Evolutionary conservation across 2,888 invertebrate genomes (phyloP), one percentile per base, ranked within the genome.

Genomic region (Pandemis cinnamomeana): DNA sequence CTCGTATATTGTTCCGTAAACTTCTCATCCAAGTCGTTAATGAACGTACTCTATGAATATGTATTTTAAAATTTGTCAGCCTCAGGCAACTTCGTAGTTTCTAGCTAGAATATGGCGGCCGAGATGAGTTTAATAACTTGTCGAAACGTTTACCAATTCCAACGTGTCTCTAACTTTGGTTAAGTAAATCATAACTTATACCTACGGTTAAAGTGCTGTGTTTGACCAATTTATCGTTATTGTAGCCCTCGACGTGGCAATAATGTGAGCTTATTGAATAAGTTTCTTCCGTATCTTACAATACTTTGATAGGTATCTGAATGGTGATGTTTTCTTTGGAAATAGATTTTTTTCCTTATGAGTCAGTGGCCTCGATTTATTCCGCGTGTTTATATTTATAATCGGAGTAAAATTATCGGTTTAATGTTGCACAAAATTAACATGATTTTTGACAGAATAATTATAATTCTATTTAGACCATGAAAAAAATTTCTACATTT

Each of bases 171-270:
- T 46, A 74, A 74, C 67, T 74, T 74, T 55, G 44, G 20, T 13
- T 71, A 74, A 74, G 51, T 66, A 55, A 67, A 70, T 74, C 73
- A 67, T 71, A 74, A 71, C 53, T 71, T 27, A n/a, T n/a, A n/a
- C n/a, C n/a, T n/a, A 42, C 48, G 63, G 42, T 51, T 58, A 51
- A 36, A 64, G 64, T 64, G 58, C 63, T 48, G 58, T 67, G 70
- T 74, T 74, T 55, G 74, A 71, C 55, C 66, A 67, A 53, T 64
- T 60, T 61, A 51, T 44, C 58, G 70, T 67, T 74, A 70, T 66
- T 66, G 36, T 66, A 67, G 48, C 69, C 20, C 58, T 68, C 44
- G 66, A 44, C 10, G 53, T 64, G 48, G 63, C 42, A 51, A 69
- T 42, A 69, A 36, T 15, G 55, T 46, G 15, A 64, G 69, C 64